These are phyloP conservation scores for Silurus glanis DNA, from an alignment of 2,113 vertebrate genomes.

Conservation along the genomic window DNA sequence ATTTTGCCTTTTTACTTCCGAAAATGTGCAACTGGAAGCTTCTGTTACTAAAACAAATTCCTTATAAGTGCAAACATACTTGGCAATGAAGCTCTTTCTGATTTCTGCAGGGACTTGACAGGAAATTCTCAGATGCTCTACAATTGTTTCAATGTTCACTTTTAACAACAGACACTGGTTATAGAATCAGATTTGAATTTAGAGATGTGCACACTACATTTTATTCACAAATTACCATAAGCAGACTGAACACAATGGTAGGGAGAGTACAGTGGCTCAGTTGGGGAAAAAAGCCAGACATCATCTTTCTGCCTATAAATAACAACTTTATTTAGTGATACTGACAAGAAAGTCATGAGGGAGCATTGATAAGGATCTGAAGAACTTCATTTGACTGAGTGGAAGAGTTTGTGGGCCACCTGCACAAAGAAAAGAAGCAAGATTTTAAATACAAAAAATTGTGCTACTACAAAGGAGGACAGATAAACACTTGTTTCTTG, in stretches of 20 bases:
- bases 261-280: constrained; percentile 46
- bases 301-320: constrained; percentile 51
- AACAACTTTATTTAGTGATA: constrained; percentile 5
- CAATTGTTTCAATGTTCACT: background rate
- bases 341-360: constrained; percentile 48
- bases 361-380: constrained; percentile 2
- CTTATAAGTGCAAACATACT: no score
- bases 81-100: no score
- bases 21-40: no score
- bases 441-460: no score
- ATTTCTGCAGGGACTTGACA: background rate
- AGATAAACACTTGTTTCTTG: background rate
- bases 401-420: constrained; percentile 77
- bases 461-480: background rate
- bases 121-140: background rate
- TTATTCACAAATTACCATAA: constrained; percentile 56
- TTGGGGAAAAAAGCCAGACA: constrained; percentile 48
- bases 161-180: constrained; percentile 2
- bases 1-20: no score
- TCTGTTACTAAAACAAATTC: no score
- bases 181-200: constrained; percentile 17
- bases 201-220: constrained; percentile 51
- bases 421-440: constrained; percentile 45
- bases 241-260: constrained; percentile 29
- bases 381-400: constrained; percentile 71